Percentiles rank a stretch among this genome's conserved stretches.
phyloP scores from a whole-genome alignment of 1,140 invertebrate genomes.

The Dolichoris vasculosae region DNA sequence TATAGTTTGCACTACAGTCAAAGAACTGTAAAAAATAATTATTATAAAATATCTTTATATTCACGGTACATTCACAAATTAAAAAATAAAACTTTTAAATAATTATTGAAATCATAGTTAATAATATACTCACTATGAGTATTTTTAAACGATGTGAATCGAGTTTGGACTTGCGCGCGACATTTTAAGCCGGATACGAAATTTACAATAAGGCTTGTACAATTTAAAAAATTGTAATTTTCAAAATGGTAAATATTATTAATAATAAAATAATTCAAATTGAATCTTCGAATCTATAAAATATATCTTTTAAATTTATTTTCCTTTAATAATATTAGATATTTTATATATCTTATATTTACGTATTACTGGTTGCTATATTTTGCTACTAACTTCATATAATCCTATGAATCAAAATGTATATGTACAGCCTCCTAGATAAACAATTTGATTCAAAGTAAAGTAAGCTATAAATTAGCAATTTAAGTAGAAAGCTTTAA shows the following conservation, averaged over 20 bases:
- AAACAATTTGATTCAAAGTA: too few species aligned
- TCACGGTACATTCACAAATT: not conserved
- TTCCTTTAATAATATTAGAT: not conserved
- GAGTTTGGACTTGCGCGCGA: not conserved
- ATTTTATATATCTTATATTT: too few species aligned
- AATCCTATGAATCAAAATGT: too few species aligned
- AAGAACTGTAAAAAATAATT: not conserved
- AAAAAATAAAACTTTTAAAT: not conserved
- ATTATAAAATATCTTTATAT: not conserved
- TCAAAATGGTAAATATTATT: not conserved
- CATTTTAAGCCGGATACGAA: not conserved
- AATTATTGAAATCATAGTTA: not conserved
- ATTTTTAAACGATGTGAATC: too few species aligned
- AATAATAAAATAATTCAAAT: not conserved
- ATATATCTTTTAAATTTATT: not conserved
- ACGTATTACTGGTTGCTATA: too few species aligned
- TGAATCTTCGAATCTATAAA: not conserved
- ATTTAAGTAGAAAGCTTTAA: too few species aligned
- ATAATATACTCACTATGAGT: too few species aligned
- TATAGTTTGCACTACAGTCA: not conserved
- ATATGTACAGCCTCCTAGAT: too few species aligned
- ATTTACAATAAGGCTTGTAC: not conserved
- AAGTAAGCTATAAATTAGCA: too few species aligned
- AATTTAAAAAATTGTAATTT: not conserved
- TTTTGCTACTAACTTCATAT: too few species aligned